Percentiles rank a stretch among this genome's conserved stretches.
Evolutionary conservation across 2,113 vertebrate species (phyloP).

Genomic region (Oncorhynchus nerka): DNA sequence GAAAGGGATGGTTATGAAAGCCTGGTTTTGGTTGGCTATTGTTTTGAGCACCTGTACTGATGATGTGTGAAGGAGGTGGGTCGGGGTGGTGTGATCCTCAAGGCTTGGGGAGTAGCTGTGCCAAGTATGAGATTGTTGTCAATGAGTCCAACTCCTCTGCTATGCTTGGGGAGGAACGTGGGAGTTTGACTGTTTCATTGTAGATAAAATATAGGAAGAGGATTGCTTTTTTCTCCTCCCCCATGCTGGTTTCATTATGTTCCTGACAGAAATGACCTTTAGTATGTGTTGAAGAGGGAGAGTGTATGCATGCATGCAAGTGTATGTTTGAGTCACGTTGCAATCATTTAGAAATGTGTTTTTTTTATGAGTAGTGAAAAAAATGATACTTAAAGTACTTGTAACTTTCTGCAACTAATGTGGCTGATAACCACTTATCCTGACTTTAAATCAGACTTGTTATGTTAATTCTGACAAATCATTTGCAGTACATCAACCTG

Average conservation of each 20-base stretch:
- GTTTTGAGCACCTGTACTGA: background rate
- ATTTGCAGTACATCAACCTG: background rate
- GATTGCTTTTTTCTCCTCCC: background rate
- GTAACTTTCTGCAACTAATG: background rate
- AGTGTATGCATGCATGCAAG: background rate
- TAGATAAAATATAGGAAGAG: background rate
- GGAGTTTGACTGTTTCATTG: slow-evolving; percentile 14
- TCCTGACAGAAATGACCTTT: background rate
- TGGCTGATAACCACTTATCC: slow-evolving; percentile 7
- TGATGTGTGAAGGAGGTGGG: background rate
- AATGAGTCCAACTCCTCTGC: background rate
- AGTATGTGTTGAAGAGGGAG: background rate
- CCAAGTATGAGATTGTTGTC: background rate
- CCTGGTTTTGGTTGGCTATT: background rate
- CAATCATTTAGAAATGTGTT: background rate
- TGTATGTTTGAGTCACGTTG: slow-evolving; percentile 4
- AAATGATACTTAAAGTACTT: background rate
- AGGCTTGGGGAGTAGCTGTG: background rate
- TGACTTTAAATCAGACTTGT: slow-evolving; percentile 9
- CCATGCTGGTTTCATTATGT: background rate
- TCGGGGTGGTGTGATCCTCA: background rate
- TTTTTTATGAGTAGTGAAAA: background rate
- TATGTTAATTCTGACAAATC: background rate
- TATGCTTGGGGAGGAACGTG: background rate
- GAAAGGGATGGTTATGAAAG: background rate